Conservation (phyloP, 2,797 vertebrate genomes). For the Acropternis orthonyx region DNA sequence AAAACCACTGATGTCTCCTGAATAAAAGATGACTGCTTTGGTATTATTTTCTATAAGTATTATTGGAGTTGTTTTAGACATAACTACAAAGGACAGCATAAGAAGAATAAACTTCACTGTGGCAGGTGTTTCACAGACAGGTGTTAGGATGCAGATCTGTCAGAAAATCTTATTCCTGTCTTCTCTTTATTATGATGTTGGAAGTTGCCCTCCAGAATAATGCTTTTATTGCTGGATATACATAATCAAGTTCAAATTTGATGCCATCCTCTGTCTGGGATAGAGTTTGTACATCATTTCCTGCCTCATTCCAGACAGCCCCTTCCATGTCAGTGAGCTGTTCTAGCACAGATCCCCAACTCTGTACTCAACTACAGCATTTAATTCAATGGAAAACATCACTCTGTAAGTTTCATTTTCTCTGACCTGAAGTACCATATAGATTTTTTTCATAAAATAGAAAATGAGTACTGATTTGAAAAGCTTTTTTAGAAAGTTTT, state of each 20-base stretch:
- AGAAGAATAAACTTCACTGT: background rate
- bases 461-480: background rate
- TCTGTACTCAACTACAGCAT: background rate
- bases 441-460: background rate
- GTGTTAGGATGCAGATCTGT: background rate
- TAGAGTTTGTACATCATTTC: background rate
- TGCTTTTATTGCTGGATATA: background rate
- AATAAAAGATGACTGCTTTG: background rate
- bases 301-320: background rate
- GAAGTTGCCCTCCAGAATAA: background rate
- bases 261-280: background rate
- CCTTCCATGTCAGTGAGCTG: background rate
- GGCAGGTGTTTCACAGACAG: background rate
- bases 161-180: background rate
- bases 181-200: background rate
- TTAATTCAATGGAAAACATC: background rate
- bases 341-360: background rate
- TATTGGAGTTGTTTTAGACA: background rate
- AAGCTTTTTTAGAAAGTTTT: background rate
- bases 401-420: background rate
- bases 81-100: background rate
- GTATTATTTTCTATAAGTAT: background rate
- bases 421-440: background rate
- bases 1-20: background rate
- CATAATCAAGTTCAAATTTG: background rate